phyloP scores from a whole-genome alignment of 2,888 invertebrate genomes.

The Chymomyza caudatula region DNA sequence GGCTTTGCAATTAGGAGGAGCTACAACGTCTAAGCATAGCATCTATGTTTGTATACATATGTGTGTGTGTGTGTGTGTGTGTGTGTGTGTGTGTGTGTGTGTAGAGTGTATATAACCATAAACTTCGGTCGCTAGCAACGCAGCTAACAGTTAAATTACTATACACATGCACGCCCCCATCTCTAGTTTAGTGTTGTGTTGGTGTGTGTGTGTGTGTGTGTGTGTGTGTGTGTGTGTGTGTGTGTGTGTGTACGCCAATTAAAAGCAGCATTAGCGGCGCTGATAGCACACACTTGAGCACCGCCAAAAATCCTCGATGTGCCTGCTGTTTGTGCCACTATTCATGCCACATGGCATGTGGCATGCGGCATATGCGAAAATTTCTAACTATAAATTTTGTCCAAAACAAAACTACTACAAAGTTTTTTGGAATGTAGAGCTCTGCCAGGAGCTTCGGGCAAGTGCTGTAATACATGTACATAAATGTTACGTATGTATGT shows the following conservation, averaged over 20 bases:
- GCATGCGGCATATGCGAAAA: slow-evolving; percentile 62
- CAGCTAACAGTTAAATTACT: slow-evolving; percentile 72
- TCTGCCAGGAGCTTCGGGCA: neutral
- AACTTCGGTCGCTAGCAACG: slow-evolving; percentile 67
- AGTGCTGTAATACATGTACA: neutral
- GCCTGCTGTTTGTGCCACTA: slow-evolving; percentile 7
- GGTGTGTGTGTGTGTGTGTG: slow-evolving; percentile 23
- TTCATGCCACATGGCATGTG: slow-evolving; percentile 17
- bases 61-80: neutral
- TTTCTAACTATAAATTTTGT: slow-evolving; percentile 66
- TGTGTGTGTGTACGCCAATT: slow-evolving; percentile 65
- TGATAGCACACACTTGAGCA: slow-evolving; percentile 17
- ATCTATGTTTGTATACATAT: neutral
- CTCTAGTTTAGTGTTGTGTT: slow-evolving; percentile 1
- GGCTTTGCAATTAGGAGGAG: slow-evolving; percentile 72
- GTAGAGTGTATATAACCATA: slow-evolving; percentile 66
- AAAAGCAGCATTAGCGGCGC: slow-evolving; percentile 65
- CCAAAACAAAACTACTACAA: slow-evolving; percentile 59
- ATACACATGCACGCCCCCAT: slow-evolving; percentile 10
- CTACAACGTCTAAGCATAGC: slow-evolving; percentile 50
- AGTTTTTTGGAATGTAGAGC: neutral
- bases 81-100: neutral
- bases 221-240: slow-evolving; percentile 47
- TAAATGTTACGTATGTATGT: neutral
- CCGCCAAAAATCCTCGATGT: slow-evolving; percentile 13